Base-by-base conservation (phyloP, 2,888 invertebrate species). In the Nomada ruficornis region DNA sequence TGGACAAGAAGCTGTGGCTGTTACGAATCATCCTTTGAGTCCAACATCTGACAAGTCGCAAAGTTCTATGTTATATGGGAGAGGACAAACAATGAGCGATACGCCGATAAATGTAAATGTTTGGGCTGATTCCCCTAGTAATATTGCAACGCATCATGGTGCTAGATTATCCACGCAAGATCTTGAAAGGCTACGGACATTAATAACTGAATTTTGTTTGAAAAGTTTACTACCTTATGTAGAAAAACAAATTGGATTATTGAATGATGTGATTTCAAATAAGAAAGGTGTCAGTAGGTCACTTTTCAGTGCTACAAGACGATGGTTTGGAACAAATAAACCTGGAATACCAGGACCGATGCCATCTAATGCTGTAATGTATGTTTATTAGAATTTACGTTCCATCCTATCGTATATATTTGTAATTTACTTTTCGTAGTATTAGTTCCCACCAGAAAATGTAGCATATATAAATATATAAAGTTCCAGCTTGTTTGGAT, bases 261-360 rank as follows among this genome's bases (percentile, higher is more conserved):
- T 98, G 57, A 96, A 96, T 91, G 98, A 98, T 93, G 95, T 96
- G 87, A 96, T 97, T 73, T 96, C 97, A 29, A 97, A 97, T 91
- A 97, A 97, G 91, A 98, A 99, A 94, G 98, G 98, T 9, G 97
- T 99, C 3, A 98, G 98, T 92, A 96, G 98, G 91, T 98, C 98
- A 0, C 94, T 99, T 83, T 95, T 99, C 84, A 98, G 98, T 92
- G 99, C 98, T 23, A 98, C 99, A 1, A 98, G 98, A 94, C 96
- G 99, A 88, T 98, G 98, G 97, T 99, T 99, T 94, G 98, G 97
- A 23, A 97, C 98, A 11, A 98, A 96, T 89, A 98, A 98, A 94
- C 97, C 97, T 2, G 97, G 97, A 11, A 95, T 96, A 55, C 95
- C 95, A 75, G 94, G 94, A 54, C 94, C 94, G 20, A 96, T 96